These are phyloP conservation scores for Diabrotica balteata DNA, from an alignment of 2,888 invertebrate species.

Conservation along the genomic window DNA sequence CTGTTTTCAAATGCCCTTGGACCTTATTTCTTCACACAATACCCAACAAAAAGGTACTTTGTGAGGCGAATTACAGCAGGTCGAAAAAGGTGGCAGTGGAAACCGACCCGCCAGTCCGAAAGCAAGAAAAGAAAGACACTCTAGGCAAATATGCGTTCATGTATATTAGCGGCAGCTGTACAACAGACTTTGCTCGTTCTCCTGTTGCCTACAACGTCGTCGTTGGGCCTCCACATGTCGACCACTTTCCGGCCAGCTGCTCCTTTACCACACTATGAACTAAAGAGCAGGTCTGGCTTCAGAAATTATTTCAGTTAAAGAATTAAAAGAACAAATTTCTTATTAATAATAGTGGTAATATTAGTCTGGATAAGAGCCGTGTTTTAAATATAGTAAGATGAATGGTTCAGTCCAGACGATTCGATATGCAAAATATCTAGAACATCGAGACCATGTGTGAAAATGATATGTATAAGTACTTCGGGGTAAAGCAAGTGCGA, in stretches of 20 bases:
- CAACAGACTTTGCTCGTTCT: constrained; percentile 45
- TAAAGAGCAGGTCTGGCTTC: constrained; percentile 1
- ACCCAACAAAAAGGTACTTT: neutral
- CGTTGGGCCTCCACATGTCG: constrained; percentile 44
- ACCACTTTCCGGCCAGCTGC: constrained; percentile 48
- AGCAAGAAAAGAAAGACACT: constrained; percentile 23
- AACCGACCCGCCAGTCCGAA: neutral
- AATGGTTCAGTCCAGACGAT: too few relatives aligned
- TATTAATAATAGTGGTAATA: too few relatives aligned
- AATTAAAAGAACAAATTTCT: too few relatives aligned
- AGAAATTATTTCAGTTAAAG: too few relatives aligned
- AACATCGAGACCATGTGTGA: too few relatives aligned
- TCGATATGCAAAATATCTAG: too few relatives aligned
- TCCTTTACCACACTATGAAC: constrained; percentile 10
- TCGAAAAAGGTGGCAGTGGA: constrained; percentile 2
- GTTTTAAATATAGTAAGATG: too few relatives aligned
- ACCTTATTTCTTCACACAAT: too few relatives aligned
- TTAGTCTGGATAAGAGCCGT: too few relatives aligned
- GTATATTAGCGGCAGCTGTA: constrained; percentile 44
- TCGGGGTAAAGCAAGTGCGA: too few relatives aligned
- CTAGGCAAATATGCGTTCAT: constrained; percentile 8
- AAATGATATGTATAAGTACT: too few relatives aligned
- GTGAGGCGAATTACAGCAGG: neutral
- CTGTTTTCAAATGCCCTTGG: too few relatives aligned
- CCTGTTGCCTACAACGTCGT: constrained; percentile 14